Conservation (phyloP, 2,888 invertebrate genomes). For the Andrena hattorfiana region DNA sequence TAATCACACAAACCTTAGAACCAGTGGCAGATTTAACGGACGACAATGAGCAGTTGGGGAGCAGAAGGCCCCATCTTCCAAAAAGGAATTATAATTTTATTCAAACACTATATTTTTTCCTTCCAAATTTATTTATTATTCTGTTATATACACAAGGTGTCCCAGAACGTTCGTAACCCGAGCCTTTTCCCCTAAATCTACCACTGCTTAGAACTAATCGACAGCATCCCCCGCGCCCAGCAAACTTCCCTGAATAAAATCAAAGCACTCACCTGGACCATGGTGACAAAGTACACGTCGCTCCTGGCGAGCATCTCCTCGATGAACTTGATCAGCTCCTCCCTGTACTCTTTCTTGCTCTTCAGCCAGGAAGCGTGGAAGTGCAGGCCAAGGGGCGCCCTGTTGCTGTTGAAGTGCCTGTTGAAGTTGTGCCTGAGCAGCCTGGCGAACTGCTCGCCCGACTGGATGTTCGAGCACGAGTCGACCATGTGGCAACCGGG, state of each 20-base stretch:
- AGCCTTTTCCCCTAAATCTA: too few relatives aligned
- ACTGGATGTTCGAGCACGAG: conserved; percentile 96
- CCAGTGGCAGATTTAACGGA: too few relatives aligned
- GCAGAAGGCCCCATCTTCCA: too few relatives aligned
- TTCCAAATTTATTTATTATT: too few relatives aligned
- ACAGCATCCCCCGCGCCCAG: background rate
- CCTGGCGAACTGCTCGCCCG: conserved; percentile 95
- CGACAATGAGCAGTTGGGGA: too few relatives aligned
- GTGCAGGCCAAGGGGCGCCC: conserved; percentile 96
- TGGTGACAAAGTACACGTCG: conserved; percentile 97
- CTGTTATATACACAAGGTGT: too few relatives aligned
- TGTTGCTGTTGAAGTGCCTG: conserved; percentile 96
- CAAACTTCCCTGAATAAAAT: background rate
- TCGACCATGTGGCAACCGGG: conserved; percentile 98
- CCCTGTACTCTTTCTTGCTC: conserved; percentile 96
- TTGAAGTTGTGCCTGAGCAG: conserved; percentile 97
- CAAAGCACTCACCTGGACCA: conserved; percentile 87
- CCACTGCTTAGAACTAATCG: background rate
- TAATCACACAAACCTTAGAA: too few relatives aligned
- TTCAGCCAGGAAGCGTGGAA: conserved; percentile 98
- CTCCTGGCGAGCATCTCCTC: conserved; percentile 96
- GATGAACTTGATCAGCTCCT: conserved; percentile 96
- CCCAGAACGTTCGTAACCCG: too few relatives aligned
- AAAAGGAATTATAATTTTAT: too few relatives aligned
- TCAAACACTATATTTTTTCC: too few relatives aligned